Percentiles rank a stretch among this genome's conserved stretches.
phyloP scores from a whole-genome alignment of 2,113 vertebrate genomes.

The Tragelaphus scriptus region DNA sequence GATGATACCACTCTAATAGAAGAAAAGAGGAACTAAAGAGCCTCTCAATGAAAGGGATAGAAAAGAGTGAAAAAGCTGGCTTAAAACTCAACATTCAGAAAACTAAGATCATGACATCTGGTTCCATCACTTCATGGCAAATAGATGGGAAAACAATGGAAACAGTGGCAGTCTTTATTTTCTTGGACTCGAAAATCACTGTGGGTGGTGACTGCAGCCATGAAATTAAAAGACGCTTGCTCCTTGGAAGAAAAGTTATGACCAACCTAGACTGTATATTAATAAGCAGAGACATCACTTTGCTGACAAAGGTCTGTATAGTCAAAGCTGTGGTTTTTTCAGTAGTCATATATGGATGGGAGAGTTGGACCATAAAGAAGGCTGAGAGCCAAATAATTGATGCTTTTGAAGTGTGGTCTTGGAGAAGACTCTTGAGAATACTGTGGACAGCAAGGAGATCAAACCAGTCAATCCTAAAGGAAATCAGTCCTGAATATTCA shows the following conservation, averaged over 20 bases:
- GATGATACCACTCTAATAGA: neutral
- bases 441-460: neutral
- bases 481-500: neutral
- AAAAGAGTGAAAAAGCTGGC: neutral
- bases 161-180: neutral
- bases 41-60: neutral
- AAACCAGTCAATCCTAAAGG: neutral
- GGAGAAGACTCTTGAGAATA: neutral
- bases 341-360: neutral
- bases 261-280: neutral
- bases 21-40: neutral
- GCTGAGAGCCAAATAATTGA: neutral
- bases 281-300: neutral
- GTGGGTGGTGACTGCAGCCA: rapidly evolving
- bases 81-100: neutral
- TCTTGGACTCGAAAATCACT: neutral
- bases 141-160: neutral
- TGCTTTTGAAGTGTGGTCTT: neutral
- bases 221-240: neutral
- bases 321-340: neutral
- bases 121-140: neutral
- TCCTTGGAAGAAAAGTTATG: neutral
- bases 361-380: neutral
- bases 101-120: neutral
- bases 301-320: neutral